Percentiles rank a stretch among this genome's conserved stretches.
phyloP scores from a whole-genome alignment of 2,797 vertebrate genomes.

The Brachyalestes nurse region DNA sequence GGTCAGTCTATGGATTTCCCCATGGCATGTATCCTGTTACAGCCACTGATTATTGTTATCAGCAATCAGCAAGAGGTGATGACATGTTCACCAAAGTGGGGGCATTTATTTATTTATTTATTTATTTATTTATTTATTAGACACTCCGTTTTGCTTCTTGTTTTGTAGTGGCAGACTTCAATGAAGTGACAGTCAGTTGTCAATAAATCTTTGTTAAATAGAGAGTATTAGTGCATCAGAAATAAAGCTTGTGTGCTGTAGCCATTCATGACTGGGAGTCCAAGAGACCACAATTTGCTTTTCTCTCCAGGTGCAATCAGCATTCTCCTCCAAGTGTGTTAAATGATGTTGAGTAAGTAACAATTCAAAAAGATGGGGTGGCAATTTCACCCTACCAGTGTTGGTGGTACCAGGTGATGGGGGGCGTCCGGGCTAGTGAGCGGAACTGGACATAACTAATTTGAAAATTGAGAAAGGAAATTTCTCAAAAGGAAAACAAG shows the following conservation, averaged over 20 bases:
- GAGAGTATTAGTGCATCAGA: neutral
- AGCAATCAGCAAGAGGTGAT: slow-evolving; percentile 46
- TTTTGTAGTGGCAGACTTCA: neutral
- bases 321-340: too few species aligned
- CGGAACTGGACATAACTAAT: too few species aligned
- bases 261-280: too few species aligned
- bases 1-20: slow-evolving; percentile 67
- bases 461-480: too few species aligned
- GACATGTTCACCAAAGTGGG: slow-evolving; percentile 36
- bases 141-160: neutral
- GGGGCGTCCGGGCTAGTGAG: too few species aligned
- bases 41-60: slow-evolving; percentile 54
- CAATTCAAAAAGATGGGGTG: too few species aligned
- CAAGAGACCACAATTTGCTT: too few species aligned
- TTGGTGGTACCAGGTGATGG: too few species aligned
- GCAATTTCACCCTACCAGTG: too few species aligned
- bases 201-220: neutral
- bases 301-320: too few species aligned
- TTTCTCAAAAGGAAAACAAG: neutral
- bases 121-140: too few species aligned
- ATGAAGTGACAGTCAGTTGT: neutral
- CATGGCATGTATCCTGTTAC: slow-evolving; percentile 62
- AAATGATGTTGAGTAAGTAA: too few species aligned
- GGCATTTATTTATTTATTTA: neutral
- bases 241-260: neutral